Percentiles rank a stretch among this genome's conserved stretches.
phyloP scores from a whole-genome alignment of 2,888 invertebrate genomes.

The Phragmatobia fuliginosa region DNA sequence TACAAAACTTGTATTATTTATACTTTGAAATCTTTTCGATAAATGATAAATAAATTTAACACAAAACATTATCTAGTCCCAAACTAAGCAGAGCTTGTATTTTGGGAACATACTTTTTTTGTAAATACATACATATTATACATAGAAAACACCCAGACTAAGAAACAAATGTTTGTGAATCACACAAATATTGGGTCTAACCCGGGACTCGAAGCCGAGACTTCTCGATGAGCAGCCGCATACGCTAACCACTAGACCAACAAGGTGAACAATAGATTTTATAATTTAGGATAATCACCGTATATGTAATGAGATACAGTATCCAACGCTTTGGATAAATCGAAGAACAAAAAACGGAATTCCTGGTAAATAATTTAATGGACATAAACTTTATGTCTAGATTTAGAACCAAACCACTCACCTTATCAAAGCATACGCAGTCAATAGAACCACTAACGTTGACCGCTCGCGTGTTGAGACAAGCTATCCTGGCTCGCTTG shows the following conservation, averaged over 20 bases:
- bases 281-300: neutral
- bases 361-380: neutral
- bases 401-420: slow-evolving; percentile 52
- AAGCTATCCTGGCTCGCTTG: slow-evolving; percentile 92
- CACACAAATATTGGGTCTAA: too few species aligned
- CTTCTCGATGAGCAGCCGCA: too few species aligned
- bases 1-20: neutral
- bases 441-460: slow-evolving; percentile 97
- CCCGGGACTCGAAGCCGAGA: too few species aligned
- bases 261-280: too few species aligned
- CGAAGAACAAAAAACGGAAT: neutral
- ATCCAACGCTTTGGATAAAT: neutral
- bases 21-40: neutral
- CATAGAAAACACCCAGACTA: too few species aligned
- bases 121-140: too few species aligned
- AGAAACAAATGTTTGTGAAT: too few species aligned
- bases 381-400: neutral
- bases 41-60: too few species aligned
- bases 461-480: slow-evolving; percentile 96
- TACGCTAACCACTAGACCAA: too few species aligned
- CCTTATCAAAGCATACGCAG: slow-evolving; percentile 97
- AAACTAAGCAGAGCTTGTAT: too few species aligned
- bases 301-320: neutral
- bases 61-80: too few species aligned
- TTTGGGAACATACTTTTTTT: too few species aligned